A percentile compares a stretch with the other conserved stretches of the same genome.
These are phyloP conservation scores for Trachymyrmex cornetzi DNA, from an alignment of 1,140 invertebrate genomes.

Conservation along the genomic window DNA sequence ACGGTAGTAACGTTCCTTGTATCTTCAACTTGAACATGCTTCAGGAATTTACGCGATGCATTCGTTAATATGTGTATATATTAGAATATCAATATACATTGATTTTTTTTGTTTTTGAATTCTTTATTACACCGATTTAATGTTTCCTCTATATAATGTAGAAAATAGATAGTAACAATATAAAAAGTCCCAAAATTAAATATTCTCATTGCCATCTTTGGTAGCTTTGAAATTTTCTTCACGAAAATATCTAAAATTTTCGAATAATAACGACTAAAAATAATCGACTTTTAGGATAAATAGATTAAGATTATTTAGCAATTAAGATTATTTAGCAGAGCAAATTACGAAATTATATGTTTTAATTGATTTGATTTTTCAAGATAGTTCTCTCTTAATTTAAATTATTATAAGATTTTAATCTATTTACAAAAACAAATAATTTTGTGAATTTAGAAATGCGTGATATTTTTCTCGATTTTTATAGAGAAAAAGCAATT, in stretches of 20 bases:
- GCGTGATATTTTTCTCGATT: background rate
- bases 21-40: conserved; percentile 18
- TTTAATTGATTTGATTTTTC: background rate
- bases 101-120: background rate
- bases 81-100: background rate
- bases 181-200: background rate
- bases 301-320: background rate
- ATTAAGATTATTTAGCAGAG: background rate
- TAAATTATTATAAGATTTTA: background rate
- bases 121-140: background rate
- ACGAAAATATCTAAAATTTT: background rate
- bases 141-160: background rate
- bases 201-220: background rate
- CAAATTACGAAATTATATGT: background rate
- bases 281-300: background rate
- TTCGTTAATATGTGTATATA: background rate
- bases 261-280: background rate
- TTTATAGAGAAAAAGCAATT: background rate
- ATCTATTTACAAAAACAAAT: background rate
- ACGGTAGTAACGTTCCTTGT: conserved; percentile 1
- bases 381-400: background rate
- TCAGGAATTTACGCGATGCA: background rate
- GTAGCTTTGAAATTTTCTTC: background rate
- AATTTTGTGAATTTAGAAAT: background rate
- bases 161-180: background rate